Evolutionary conservation across 2,888 invertebrate genomes (phyloP).

Genomic region (Tromatobia lineatoria): DNA sequence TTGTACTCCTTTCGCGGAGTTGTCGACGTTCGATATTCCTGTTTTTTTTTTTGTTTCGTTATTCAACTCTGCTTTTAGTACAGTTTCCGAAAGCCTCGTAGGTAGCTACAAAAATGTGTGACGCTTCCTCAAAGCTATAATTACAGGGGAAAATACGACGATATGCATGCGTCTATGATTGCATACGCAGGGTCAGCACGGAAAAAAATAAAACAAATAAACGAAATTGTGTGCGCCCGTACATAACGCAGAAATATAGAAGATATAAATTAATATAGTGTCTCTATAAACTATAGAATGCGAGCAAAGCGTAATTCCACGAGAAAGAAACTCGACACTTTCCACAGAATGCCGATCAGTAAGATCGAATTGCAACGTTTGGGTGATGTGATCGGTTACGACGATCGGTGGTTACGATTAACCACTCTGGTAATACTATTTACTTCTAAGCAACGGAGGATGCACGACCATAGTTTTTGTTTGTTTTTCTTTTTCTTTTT

Average conservation of each 20-base stretch:
- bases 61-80: conserved; percentile 4
- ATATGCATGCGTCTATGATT: conserved; percentile 63
- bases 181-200: conserved; percentile 58
- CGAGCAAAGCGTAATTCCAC: conserved; percentile 69
- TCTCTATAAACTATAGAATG: conserved; percentile 63
- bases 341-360: conserved; percentile 38
- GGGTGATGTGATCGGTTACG: conserved; percentile 33
- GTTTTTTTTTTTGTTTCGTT: conserved; percentile 28
- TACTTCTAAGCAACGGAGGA: conserved; percentile 66
- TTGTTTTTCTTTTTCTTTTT: conserved; percentile 22
- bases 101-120: conserved; percentile 52
- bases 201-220: conserved; percentile 49
- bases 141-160: conserved; percentile 33
- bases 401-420: conserved; percentile 54
- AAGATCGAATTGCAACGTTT: conserved; percentile 37
- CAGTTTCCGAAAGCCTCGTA: conserved; percentile 54
- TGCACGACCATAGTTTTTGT: conserved; percentile 60
- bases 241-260: conserved; percentile 34
- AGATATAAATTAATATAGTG: conserved; percentile 61
- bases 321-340: conserved; percentile 61
- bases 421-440: conserved; percentile 69
- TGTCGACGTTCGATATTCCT: conserved; percentile 50
- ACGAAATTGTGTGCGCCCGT: conserved; percentile 33
- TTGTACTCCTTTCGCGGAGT: conserved; percentile 59
- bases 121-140: conserved; percentile 50